Percentiles rank a stretch among this genome's conserved stretches.
These are phyloP conservation scores for Catharus ustulatus DNA, from an alignment of 2,797 vertebrate species.

Conservation along the genomic window DNA sequence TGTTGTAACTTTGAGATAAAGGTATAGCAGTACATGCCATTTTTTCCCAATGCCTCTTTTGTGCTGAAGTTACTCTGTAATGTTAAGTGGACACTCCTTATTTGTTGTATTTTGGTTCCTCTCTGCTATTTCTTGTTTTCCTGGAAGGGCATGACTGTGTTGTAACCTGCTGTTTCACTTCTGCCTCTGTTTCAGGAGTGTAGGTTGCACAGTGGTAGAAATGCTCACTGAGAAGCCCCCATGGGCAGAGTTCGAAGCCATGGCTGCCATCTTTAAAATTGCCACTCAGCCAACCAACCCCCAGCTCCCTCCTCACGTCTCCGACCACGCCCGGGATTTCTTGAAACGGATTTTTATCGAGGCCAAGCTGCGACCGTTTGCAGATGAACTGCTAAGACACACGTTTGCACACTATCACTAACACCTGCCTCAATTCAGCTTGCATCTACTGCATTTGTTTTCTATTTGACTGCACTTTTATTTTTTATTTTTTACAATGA, in stretches of 20 bases:
- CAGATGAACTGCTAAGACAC: constrained; percentile 95
- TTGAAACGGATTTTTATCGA: constrained; percentile 96
- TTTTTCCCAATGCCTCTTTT: background rate
- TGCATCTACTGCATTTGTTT: constrained; percentile 87
- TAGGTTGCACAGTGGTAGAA: constrained; percentile 98
- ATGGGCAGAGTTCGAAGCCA: constrained; percentile 98
- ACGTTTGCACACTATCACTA: constrained; percentile 94
- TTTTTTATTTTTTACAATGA: constrained; percentile 82
- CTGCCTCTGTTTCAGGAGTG: constrained; percentile 84
- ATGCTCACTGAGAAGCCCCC: constrained; percentile 98
- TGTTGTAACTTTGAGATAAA: background rate
- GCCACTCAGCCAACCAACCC: constrained; percentile 98
- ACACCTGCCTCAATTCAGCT: constrained; percentile 72
- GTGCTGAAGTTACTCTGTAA: background rate
- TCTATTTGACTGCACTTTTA: constrained; percentile 83
- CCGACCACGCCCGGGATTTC: constrained; percentile 95
- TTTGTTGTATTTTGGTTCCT: background rate
- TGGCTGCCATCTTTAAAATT: constrained; percentile 99
- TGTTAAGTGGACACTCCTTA: background rate
- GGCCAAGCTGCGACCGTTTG: constrained; percentile 92
- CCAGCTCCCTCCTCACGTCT: constrained; percentile 91
- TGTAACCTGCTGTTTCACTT: constrained; percentile 45
- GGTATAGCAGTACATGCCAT: fast-evolving
- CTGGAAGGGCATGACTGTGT: background rate
- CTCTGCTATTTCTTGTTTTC: background rate